Evolutionary conservation across 2,113 vertebrate species (phyloP).

Genomic region (Echinops telfairi): DNA sequence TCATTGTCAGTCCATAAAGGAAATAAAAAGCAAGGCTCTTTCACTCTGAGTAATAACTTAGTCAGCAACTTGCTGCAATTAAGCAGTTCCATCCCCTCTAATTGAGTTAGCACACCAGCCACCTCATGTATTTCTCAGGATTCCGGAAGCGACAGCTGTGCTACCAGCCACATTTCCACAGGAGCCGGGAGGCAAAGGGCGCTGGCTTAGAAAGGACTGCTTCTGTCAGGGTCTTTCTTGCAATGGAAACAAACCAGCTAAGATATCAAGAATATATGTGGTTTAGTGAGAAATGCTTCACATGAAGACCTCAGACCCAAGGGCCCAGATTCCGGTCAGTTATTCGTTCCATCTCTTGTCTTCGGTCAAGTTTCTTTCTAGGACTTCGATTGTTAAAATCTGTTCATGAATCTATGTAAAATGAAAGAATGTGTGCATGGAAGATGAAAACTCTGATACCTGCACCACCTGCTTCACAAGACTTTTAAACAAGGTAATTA

Average conservation of each 20-base stretch:
- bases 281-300: conserved; percentile 3
- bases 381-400: not conserved
- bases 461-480: conserved; percentile 58
- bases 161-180: conserved; percentile 12
- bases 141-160: conserved; percentile 19
- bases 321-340: not conserved
- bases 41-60: conserved; percentile 31
- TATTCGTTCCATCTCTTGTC: conserved; percentile 4
- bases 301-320: conserved; percentile 4
- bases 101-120: conserved; percentile 37
- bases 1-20: conserved; percentile 50
- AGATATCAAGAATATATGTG: not conserved
- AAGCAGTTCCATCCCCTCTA: conserved; percentile 30
- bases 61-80: not conserved
- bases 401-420: conserved; percentile 62
- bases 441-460: conserved; percentile 42
- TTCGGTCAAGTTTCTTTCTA: not conserved
- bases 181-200: conserved; percentile 3
- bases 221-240: conserved; percentile 43
- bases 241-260: conserved; percentile 31
- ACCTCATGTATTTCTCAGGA: conserved; percentile 20
- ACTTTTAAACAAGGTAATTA: conserved; percentile 70
- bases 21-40: conserved; percentile 50
- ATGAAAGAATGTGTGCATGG: not conserved
- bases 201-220: conserved; percentile 27